phyloP scores from a whole-genome alignment of 2,888 invertebrate genomes.

The Lordiphosa fenestrarum region DNA sequence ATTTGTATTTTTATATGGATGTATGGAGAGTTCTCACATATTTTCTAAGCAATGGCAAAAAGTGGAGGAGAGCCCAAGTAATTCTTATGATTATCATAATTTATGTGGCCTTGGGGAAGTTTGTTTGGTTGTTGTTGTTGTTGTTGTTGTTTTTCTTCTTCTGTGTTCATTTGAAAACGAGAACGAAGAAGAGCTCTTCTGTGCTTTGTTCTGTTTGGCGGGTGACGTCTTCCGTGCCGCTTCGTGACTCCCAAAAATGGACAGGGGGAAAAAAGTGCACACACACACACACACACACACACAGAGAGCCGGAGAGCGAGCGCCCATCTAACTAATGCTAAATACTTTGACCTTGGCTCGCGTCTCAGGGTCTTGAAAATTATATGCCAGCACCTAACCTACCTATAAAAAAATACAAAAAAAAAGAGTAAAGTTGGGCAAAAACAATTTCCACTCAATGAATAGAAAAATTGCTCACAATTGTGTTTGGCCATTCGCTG shows the following conservation, averaged over 20 bases:
- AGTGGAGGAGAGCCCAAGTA: constrained; percentile 56
- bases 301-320: constrained; percentile 23
- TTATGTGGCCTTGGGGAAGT: constrained; percentile 65
- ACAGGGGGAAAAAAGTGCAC: constrained; percentile 10
- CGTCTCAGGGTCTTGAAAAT: constrained; percentile 74
- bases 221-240: constrained; percentile 71
- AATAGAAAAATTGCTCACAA: constrained; percentile 73
- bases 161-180: constrained; percentile 29
- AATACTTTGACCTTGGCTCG: constrained; percentile 69
- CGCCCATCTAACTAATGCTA: constrained; percentile 73
- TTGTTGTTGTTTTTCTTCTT: background rate
- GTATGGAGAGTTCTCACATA: constrained; percentile 52
- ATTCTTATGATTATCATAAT: constrained; percentile 75
- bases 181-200: constrained; percentile 50
- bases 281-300: constrained; percentile 20
- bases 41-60: constrained; percentile 24
- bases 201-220: constrained; percentile 10
- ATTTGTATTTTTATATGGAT: constrained; percentile 27
- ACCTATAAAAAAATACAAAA: constrained; percentile 7
- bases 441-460: constrained; percentile 73
- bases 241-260: constrained; percentile 62
- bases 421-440: constrained; percentile 35
- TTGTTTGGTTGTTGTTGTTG: background rate
- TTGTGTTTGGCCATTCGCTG: constrained; percentile 55
- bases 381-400: constrained; percentile 57